Evolutionary conservation across 2,888 invertebrate species (phyloP).

Genomic region (Palloptera scutellata): DNA sequence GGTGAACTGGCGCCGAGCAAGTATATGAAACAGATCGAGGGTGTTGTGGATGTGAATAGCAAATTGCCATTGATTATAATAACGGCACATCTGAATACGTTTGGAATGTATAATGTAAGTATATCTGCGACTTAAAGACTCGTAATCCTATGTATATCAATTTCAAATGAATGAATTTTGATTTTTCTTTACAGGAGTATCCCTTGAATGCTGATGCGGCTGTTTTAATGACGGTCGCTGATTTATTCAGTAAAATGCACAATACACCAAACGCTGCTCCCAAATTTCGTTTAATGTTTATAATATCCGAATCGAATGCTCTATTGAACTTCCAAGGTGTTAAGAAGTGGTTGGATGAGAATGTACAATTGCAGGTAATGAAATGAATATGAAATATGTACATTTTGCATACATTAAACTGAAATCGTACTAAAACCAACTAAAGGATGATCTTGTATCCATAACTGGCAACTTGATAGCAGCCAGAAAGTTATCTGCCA

Average conservation of each 20-base stretch:
- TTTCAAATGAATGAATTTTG: constrained; percentile 10
- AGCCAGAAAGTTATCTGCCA: constrained; percentile 36
- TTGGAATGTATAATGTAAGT: constrained; percentile 88
- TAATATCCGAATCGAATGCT: constrained; percentile 90
- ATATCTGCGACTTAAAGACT: neutral
- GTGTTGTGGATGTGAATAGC: constrained; percentile 67
- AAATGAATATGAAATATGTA: neutral
- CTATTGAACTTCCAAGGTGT: constrained; percentile 91
- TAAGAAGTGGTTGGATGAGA: constrained; percentile 91
- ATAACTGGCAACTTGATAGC: constrained; percentile 47
- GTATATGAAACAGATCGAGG: constrained; percentile 45
- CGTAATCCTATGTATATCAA: neutral
- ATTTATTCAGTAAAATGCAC: constrained; percentile 88
- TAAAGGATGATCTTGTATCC: constrained; percentile 46
- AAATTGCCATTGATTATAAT: constrained; percentile 87
- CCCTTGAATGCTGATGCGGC: constrained; percentile 89
- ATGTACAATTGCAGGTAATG: constrained; percentile 71
- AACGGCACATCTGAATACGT: constrained; percentile 93
- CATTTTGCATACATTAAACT: neutral
- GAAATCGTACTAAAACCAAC: neutral
- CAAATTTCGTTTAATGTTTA: constrained; percentile 82
- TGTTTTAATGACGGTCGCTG: constrained; percentile 84
- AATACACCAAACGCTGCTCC: constrained; percentile 76
- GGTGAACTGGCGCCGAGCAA: constrained; percentile 73
- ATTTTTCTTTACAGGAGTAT: constrained; percentile 72